A percentile compares a stretch with the other conserved stretches of the same genome.
Evolutionary conservation across 2,888 invertebrate genomes (phyloP).

Genomic region (Drosophila testacea): DNA sequence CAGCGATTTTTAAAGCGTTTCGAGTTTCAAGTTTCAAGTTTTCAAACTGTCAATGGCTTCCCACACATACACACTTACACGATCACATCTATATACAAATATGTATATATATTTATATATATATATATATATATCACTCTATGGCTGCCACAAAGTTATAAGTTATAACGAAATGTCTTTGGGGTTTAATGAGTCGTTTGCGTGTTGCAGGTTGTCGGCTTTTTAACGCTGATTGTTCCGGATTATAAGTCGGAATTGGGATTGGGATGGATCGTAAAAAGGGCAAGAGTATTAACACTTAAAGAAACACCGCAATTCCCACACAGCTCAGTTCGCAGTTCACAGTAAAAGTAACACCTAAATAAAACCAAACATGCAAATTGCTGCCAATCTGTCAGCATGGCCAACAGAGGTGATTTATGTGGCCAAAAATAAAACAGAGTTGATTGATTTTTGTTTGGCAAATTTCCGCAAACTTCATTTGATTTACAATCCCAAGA

Average conservation of each 20-base stretch:
- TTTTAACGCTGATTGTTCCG: slow-evolving; percentile 65
- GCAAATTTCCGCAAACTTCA: slow-evolving; percentile 22
- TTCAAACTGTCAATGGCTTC: slow-evolving; percentile 73
- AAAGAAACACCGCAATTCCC: slow-evolving; percentile 31
- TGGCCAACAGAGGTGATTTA: slow-evolving; percentile 36
- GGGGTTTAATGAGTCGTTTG: slow-evolving; percentile 60
- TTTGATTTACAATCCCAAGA: slow-evolving; percentile 28
- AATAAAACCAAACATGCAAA: slow-evolving; percentile 28
- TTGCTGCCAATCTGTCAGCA: slow-evolving; percentile 51
- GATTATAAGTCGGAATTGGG: slow-evolving; percentile 47
- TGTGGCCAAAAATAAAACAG: slow-evolving; percentile 5
- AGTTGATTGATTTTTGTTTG: slow-evolving; percentile 57
- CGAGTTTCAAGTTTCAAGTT: slow-evolving; percentile 75
- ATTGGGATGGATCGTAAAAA: slow-evolving; percentile 36
- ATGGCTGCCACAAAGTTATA: slow-evolving; percentile 17
- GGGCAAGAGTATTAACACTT: slow-evolving; percentile 62
- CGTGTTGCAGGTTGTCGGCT: slow-evolving; percentile 66
- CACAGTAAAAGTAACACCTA: slow-evolving; percentile 60
- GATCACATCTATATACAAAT: slow-evolving; percentile 2
- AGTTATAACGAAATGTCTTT: slow-evolving; percentile 28
- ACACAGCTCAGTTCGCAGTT: slow-evolving; percentile 36
- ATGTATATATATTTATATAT: slow-evolving; percentile 1
- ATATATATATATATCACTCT: slow-evolving; percentile 9
- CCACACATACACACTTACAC: neutral
- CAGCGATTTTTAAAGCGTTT: slow-evolving; percentile 80